Evolutionary conservation across 1,140 invertebrate species (phyloP), one percentile per base, ranked within the genome.

Genomic region (Cotesia vestalis): DNA sequence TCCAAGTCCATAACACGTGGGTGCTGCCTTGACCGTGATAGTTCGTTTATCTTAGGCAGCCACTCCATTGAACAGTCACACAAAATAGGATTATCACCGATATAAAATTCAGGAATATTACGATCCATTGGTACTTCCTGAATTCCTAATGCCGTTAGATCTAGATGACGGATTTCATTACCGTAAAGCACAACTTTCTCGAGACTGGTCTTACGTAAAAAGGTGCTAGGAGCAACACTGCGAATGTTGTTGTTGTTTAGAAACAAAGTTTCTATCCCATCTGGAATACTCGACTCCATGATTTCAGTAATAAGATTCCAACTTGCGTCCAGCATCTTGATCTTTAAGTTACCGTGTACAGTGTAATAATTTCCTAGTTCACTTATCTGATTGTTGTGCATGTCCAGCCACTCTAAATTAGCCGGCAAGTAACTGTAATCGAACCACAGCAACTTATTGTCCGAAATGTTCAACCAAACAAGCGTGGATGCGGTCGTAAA

Each of bases 1-100:
- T 96, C 94, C 73, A 97, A 88, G 81, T 98, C 96, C 92, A 95
- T 94, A 34, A 98, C 93, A 69, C 91, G 88, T 3, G 96, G 96
- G 85, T 96, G 94, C 81, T 96, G 94, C 11, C 95, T 87, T 12
- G 92, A 87, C 81, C 87, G 90, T 76, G 88, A 86, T 80, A 92
- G 85, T 85, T 92, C 81, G 87, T 94, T 94, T 78, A 94, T 92
- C 74, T 92, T 88, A 73, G 93, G 91, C 79, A 96, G 86, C 93
- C 94, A 95, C 85, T 95, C 94, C 93, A 95, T 94, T 69, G 90
- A 91, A 85, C 94, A 95, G 81, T 95, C 92, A 84, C 94, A 95
- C 76, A 92, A 88, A 82, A 95, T 93, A 12, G 94, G 93, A 86
- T 95, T 95, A 75, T 91, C 90, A 52, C 92, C 93, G 79, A 95